A percentile compares a stretch with the other conserved stretches of the same genome.
These are phyloP conservation scores for Sturnus vulgaris DNA, from an alignment of 2,113 vertebrate genomes.

Conservation along the genomic window DNA sequence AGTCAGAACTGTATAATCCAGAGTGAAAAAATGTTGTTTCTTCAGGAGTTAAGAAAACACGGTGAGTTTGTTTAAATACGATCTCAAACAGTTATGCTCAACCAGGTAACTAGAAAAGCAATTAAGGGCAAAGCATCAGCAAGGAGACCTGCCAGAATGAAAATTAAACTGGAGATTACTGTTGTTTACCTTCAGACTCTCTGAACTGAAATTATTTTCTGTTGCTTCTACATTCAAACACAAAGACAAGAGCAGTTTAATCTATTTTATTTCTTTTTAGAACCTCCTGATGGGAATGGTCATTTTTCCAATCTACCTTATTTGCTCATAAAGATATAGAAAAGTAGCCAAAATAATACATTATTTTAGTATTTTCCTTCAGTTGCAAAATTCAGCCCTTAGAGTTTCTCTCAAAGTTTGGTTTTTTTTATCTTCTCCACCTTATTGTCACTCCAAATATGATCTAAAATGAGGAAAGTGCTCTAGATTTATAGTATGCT, in stretches of 20 bases:
- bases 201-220: conserved; percentile 62
- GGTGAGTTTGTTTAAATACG: conserved; percentile 25
- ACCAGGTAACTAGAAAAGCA: conserved; percentile 59
- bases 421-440: not conserved
- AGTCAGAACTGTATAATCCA: not conserved
- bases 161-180: conserved; percentile 61
- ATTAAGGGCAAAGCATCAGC: conserved; percentile 44
- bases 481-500: not conserved
- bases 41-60: conserved; percentile 15
- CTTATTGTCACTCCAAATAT: not conserved
- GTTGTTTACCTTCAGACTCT: conserved; percentile 61
- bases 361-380: not conserved
- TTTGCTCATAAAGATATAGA: conserved; percentile 13
- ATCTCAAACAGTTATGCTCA: conserved; percentile 25
- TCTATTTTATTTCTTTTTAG: conserved; percentile 8
- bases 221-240: conserved; percentile 46
- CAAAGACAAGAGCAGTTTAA: conserved; percentile 54
- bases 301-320: conserved; percentile 23
- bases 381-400: not conserved
- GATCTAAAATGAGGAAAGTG: not conserved
- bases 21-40: not conserved
- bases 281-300: conserved; percentile 24
- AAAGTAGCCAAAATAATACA: not conserved
- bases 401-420: not conserved
- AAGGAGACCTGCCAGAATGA: conserved; percentile 35